Evolutionary conservation across 2,113 vertebrate genomes (phyloP).

Genomic region (Hemibagrus wyckioides): DNA sequence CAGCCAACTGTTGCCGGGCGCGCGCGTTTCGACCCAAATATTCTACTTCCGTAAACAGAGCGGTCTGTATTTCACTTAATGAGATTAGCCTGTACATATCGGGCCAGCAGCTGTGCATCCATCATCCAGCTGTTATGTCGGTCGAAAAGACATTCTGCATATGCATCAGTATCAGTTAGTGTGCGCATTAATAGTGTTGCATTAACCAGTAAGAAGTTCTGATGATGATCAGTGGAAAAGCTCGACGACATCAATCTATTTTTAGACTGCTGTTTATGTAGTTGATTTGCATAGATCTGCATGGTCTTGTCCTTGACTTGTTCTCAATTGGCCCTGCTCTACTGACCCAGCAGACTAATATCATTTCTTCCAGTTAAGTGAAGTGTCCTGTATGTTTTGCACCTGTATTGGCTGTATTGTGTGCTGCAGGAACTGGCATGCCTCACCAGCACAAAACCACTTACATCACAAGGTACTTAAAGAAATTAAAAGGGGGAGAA

Average conservation of each 20-base stretch:
- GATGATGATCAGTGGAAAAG: not conserved
- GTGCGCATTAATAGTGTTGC: not conserved
- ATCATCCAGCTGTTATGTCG: not conserved
- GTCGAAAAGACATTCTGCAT: not conserved
- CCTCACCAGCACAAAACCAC: conserved; percentile 28
- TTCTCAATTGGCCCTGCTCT: conserved; percentile 13
- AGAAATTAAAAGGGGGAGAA: conserved; percentile 61
- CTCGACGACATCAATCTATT: not conserved
- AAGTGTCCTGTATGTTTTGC: conserved; percentile 33
- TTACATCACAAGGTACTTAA: conserved; percentile 64
- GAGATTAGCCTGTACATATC: not conserved
- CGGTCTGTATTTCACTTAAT: not conserved
- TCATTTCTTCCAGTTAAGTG: not conserved
- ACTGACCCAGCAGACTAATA: not conserved
- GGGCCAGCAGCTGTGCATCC: not conserved
- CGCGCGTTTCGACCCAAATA: not conserved
- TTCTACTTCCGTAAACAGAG: not conserved
- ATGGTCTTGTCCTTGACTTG: conserved; percentile 6
- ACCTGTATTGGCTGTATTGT: conserved; percentile 38
- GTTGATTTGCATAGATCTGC: conserved; percentile 13
- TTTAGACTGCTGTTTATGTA: not conserved
- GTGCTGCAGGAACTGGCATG: conserved; percentile 42
- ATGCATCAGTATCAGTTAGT: not conserved
- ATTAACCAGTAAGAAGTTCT: conserved; percentile 3
- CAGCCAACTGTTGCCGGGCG: conserved; percentile 21